Percentiles rank a stretch among this genome's conserved stretches.
These are phyloP conservation scores for Bubo scandiacus DNA, from an alignment of 2,113 vertebrate species.

Conservation along the genomic window DNA sequence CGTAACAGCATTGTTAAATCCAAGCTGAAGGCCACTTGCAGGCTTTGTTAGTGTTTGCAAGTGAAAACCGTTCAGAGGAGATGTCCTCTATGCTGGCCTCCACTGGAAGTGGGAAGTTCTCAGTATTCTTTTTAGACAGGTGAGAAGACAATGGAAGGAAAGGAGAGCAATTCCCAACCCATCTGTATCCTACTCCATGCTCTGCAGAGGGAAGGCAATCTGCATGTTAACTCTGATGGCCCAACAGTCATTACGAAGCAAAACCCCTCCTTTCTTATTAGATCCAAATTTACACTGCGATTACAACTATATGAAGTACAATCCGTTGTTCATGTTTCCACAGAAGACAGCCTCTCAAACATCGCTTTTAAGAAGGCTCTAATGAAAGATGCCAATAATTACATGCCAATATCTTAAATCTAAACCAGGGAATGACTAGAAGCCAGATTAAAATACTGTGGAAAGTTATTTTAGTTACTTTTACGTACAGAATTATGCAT, in stretches of 20 bases:
- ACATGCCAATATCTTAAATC: background rate
- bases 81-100: background rate
- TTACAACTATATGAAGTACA: rapidly evolving
- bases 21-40: background rate
- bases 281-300: background rate
- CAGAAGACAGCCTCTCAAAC: background rate
- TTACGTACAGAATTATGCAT: rapidly evolving
- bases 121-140: background rate
- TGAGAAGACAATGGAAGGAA: background rate
- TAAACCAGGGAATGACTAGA: background rate
- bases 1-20: background rate
- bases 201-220: background rate
- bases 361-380: background rate
- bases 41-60: background rate
- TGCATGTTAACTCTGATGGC: background rate
- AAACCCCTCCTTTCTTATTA: background rate
- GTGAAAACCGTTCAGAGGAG: background rate
- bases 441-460: background rate
- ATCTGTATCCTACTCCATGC: background rate
- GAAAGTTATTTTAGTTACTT: background rate
- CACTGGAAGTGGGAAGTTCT: background rate
- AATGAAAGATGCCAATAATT: background rate
- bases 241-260: background rate
- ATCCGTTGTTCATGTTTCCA: background rate
- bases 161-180: background rate